A percentile compares a stretch with the other conserved stretches of the same genome.
phyloP scores from a whole-genome alignment of 2,113 vertebrate species.

The Saguinus midas region DNA sequence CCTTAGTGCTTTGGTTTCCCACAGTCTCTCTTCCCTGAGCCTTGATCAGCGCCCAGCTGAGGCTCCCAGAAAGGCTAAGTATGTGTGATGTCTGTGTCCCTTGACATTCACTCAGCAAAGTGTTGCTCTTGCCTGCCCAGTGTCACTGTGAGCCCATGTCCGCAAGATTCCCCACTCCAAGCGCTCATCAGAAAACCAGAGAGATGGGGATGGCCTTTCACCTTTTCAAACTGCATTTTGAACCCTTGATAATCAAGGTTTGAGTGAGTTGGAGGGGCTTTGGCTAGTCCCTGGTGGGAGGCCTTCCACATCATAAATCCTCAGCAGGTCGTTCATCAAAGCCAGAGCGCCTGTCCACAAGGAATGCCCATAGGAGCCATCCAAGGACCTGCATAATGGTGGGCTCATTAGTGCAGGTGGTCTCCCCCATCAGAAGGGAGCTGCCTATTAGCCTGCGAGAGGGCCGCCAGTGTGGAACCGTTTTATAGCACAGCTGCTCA shows the following conservation, averaged over 20 bases:
- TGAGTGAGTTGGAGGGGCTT: background rate
- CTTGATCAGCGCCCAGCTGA: fast-evolving
- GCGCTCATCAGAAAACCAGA: background rate
- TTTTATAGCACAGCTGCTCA: background rate
- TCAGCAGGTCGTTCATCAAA: background rate
- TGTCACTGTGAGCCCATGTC: fast-evolving
- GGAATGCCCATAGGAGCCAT: background rate
- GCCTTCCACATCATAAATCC: background rate
- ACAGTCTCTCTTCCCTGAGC: fast-evolving
- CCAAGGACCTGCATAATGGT: background rate
- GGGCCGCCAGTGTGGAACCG: background rate
- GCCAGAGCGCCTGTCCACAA: background rate
- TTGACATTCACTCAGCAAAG: fast-evolving
- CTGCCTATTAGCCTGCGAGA: background rate
- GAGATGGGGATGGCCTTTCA: background rate
- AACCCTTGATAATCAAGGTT: background rate
- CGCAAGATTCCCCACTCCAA: background rate
- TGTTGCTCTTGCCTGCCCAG: fast-evolving
- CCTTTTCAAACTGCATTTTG: background rate
- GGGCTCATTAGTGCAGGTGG: background rate
- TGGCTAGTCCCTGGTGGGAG: background rate
- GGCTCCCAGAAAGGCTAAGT: background rate
- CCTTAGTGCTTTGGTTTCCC: background rate
- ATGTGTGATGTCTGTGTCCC: fast-evolving
- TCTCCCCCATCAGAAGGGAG: background rate